Evolutionary conservation across 2,888 invertebrate species (phyloP).

Genomic region (Callyntrura sp.): DNA sequence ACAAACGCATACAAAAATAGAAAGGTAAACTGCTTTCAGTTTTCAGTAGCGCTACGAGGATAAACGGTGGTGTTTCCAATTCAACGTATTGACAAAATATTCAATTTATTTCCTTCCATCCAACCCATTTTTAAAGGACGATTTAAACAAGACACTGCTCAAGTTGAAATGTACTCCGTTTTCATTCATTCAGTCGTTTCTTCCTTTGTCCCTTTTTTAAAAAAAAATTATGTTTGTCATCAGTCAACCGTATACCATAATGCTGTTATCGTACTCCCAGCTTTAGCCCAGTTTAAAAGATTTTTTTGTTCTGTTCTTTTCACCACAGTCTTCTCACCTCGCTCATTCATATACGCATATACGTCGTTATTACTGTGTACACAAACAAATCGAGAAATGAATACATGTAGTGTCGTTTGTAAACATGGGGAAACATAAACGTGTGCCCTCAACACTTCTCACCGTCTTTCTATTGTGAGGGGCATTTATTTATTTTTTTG

Average conservation of each 20-base stretch:
- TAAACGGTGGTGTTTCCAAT: background rate
- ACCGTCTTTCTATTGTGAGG: background rate
- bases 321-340: constrained; percentile 22
- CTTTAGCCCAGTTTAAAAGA: background rate
- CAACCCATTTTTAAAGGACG: background rate
- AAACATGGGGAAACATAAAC: constrained; percentile 51
- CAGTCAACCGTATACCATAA: constrained; percentile 72
- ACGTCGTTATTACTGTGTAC: no score
- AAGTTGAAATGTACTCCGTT: constrained; percentile 41
- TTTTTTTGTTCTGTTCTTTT: constrained; percentile 13
- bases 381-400: no score
- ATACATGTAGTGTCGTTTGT: background rate
- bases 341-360: background rate
- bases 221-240: constrained; percentile 50
- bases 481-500: constrained; percentile 27
- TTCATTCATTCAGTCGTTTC: constrained; percentile 54
- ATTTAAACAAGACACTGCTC: background rate
- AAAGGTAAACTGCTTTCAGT: background rate
- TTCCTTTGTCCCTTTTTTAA: background rate
- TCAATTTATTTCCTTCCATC: background rate
- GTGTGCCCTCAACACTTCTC: constrained; percentile 48
- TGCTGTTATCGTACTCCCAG: constrained; percentile 63
- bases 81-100: background rate
- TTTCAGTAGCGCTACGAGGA: background rate
- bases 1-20: no score